Evolutionary conservation across 2,888 invertebrate species (phyloP), one percentile per base, ranked within the genome.

Genomic region (Megamerina dolium): DNA sequence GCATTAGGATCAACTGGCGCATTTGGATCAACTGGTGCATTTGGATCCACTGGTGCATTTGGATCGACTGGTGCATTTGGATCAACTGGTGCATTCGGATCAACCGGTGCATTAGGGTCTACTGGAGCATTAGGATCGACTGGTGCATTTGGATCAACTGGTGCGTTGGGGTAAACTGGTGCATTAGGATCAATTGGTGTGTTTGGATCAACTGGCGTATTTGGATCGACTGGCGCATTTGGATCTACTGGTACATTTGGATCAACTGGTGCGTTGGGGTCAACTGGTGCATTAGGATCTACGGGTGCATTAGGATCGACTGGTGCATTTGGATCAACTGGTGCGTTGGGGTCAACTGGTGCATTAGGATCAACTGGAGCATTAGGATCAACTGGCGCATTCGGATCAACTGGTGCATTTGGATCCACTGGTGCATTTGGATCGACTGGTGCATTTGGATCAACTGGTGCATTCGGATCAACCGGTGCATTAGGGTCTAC

Each of bases 51-150:
- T 31, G 45, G 41, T n/a, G 37, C 35, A 26, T 30, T 46, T 2
- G 47, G 44, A 33, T 46, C 32, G 1, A 35, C 46, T 23, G 49
- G 48, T 9, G 42, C 42, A 19, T 46, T 53, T 1, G 50, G 50
- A 37, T 49, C 47, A 1, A 42, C 45, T 32, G 51, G 44, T 13
- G 36, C 30, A 14, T 17, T 38, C 1, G 51, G 35, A n/a, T 31
- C 38, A n/a, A 31, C 43, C 16, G 41, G 26, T 21, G 38, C 35
- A 37, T 33, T 46, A 6, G 46, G 47, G n/a, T 37, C 27, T 8
- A 17, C 48, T 10, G 41, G 33, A 27, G 21, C 17, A 18, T 12
- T 14, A 13, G 52, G 47, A n/a, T 45, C 36, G 1, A 37, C 46
- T 23, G 52, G 50, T 0, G 36, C 34, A 6, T 42, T 46, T 0